Conservation (phyloP, 23 tunicate genomes). For the Styela plicata region DNA sequence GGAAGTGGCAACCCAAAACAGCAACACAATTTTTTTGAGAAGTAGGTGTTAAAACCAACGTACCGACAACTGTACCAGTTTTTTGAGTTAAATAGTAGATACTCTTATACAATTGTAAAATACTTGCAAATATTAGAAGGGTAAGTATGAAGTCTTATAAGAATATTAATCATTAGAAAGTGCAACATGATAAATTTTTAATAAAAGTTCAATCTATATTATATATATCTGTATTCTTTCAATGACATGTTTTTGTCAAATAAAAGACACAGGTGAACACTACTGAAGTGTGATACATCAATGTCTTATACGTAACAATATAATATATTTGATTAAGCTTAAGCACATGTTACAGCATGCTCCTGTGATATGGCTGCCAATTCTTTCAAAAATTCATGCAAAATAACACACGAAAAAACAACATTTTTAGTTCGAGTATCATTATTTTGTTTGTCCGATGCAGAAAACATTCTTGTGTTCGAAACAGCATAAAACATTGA, state of each 20-base stretch:
- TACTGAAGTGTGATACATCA: too few species aligned
- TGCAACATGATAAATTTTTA: background rate
- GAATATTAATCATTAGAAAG: background rate
- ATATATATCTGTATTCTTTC: too few species aligned
- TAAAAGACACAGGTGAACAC: too few species aligned
- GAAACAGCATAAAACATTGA: conserved; percentile 14
- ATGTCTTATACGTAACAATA: too few species aligned
- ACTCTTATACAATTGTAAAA: background rate
- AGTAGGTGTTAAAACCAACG: background rate
- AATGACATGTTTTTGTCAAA: too few species aligned
- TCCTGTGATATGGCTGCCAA: conserved; percentile 96
- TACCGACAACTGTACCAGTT: background rate
- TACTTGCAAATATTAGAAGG: background rate
- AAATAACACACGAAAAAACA: conserved; percentile 81
- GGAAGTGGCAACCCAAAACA: too few species aligned
- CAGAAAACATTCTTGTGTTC: background rate
- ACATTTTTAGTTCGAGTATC: conserved; percentile 91
- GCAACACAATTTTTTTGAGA: background rate
- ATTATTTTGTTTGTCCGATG: background rate
- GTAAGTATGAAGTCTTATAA: background rate
- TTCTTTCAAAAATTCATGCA: conserved; percentile 93
- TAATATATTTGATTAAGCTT: background rate
- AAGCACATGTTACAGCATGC: conserved; percentile 68
- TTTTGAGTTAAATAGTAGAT: background rate
- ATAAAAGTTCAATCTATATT: background rate